A percentile compares a stretch with the other conserved stretches of the same genome.
Conservation (phyloP, 2,797 vertebrate genomes). For the Trematocara caparti region DNA sequence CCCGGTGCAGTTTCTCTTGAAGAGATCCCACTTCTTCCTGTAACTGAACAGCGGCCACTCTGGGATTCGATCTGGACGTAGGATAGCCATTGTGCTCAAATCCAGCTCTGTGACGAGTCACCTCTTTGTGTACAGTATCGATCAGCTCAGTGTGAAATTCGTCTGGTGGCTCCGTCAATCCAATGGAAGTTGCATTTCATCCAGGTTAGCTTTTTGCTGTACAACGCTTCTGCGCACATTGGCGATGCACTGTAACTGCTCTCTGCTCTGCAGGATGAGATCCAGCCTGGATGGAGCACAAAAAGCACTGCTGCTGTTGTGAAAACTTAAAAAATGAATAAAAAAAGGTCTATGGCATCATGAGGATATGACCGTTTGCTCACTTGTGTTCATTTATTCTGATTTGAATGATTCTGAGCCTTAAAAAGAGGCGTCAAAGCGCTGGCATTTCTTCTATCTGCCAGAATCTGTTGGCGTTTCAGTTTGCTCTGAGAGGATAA, state of each 20-base stretch:
- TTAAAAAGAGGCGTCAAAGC: neutral
- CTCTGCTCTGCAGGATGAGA: constrained; percentile 39
- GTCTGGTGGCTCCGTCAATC: constrained; percentile 27
- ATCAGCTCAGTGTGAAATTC: constrained; percentile 39
- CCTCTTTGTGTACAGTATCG: constrained; percentile 35
- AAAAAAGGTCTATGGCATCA: constrained; percentile 48
- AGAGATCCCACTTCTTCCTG: neutral
- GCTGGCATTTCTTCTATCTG: constrained; percentile 4
- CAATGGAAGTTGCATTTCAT: constrained; percentile 34
- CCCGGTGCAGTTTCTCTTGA: neutral
- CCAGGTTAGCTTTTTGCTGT: constrained; percentile 57
- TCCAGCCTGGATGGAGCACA: constrained; percentile 14
- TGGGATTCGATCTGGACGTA: neutral
- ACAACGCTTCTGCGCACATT: constrained; percentile 61
- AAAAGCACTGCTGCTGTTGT: constrained; percentile 60
- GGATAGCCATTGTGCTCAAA: neutral
- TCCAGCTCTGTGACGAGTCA: constrained; percentile 11
- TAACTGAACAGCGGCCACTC: neutral
- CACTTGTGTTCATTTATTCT: neutral
- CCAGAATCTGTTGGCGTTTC: neutral
- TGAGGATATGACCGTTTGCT: constrained; percentile 6
- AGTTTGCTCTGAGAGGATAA: neutral
- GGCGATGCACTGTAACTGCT: constrained; percentile 44
- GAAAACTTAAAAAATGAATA: constrained; percentile 41
- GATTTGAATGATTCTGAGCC: neutral